These are phyloP conservation scores for Drosophila orosa DNA, from an alignment of 1,140 invertebrate species.

Conservation along the genomic window DNA sequence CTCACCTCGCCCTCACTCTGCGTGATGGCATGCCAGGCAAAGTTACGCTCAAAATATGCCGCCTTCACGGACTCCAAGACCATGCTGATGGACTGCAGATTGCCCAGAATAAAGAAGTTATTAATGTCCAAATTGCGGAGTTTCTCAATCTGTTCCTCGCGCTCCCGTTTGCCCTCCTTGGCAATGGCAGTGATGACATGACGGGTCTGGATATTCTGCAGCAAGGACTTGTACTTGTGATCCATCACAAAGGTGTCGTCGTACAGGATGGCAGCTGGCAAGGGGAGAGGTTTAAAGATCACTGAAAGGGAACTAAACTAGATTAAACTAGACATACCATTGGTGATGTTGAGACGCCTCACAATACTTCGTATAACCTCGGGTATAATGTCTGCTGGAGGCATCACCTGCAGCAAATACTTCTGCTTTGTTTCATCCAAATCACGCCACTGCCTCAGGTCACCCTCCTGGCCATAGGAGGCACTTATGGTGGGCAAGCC, in stretches of 20 bases:
- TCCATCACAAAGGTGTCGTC: conserved; percentile 95
- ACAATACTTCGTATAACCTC: conserved; percentile 93
- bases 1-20: conserved; percentile 88
- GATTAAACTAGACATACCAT: conserved; percentile 86
- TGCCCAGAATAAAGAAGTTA: conserved; percentile 93
- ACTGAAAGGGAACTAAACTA: accelerated
- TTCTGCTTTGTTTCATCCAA: conserved; percentile 88
- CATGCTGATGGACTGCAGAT: conserved; percentile 88
- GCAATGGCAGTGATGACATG: conserved; percentile 91
- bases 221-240: conserved; percentile 95
- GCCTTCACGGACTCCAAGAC: conserved; percentile 86
- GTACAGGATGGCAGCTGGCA: conserved; percentile 91
- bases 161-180: conserved; percentile 85
- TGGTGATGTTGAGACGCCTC: conserved; percentile 92
- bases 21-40: conserved; percentile 88
- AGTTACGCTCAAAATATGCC: conserved; percentile 85
- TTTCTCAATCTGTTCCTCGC: conserved; percentile 88
- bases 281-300: background rate
- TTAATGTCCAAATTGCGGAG: conserved; percentile 93
- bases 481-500: conserved; percentile 92
- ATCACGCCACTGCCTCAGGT: conserved; percentile 91
- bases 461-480: conserved; percentile 92
- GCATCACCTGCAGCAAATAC: conserved; percentile 91
- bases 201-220: conserved; percentile 94
- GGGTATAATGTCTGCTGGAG: conserved; percentile 92